These are phyloP conservation scores for Umimayanthus chanpuru DNA, from an alignment of 92 coral and sea anemone species.

Conservation along the genomic window DNA sequence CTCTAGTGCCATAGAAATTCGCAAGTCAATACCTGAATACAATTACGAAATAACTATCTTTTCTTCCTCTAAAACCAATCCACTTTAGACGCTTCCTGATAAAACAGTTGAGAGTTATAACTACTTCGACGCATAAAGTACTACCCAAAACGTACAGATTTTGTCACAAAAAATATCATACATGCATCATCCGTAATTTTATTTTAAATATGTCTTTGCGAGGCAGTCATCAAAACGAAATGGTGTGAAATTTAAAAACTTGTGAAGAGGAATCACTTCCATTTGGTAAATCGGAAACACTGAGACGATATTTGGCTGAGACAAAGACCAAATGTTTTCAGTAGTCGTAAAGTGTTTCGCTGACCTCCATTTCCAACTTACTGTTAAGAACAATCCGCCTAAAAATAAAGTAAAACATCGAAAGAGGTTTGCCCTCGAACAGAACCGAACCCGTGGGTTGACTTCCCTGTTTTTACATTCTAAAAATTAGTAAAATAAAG, in stretches of 20 bases:
- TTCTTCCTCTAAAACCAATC: not conserved
- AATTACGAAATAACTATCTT: not conserved
- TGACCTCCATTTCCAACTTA: not conserved
- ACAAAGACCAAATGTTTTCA: not conserved
- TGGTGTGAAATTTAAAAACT: not conserved
- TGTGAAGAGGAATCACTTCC: slow-evolving; percentile 21
- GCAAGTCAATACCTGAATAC: too few relatives aligned
- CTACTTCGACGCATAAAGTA: not conserved
- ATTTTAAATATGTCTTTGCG: not conserved
- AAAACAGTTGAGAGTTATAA: not conserved
- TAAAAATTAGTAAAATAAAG: slow-evolving; percentile 16
- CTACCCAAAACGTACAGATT: not conserved
- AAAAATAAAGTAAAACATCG: not conserved
- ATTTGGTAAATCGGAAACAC: not conserved
- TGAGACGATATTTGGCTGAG: not conserved
- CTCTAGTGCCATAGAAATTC: not conserved
- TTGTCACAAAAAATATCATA: not conserved
- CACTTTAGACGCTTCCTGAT: not conserved
- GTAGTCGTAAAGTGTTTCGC: not conserved
- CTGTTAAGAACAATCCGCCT: not conserved
- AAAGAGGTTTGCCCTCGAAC: not conserved
- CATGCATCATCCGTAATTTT: not conserved
- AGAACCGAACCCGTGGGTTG: not conserved
- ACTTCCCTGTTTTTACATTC: not conserved
- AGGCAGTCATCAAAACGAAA: not conserved